phyloP scores from a whole-genome alignment of 2,113 vertebrate genomes.

The Bos indicus region DNA sequence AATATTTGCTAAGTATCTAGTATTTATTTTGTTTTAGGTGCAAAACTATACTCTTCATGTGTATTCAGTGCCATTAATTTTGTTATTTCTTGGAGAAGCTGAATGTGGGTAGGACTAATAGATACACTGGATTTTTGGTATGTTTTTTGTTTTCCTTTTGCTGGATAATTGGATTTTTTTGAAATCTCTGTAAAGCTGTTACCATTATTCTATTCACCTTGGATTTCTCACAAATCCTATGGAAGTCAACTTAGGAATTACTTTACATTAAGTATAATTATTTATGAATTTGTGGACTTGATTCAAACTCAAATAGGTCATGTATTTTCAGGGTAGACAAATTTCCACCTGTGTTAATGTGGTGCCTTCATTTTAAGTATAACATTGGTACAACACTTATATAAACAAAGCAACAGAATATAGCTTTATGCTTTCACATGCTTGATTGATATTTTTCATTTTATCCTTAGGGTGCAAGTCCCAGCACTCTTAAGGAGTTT shows the following conservation, averaged over 20 bases:
- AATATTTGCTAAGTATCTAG: conserved; percentile 9
- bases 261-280: conserved; percentile 50
- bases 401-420: conserved; percentile 61
- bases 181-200: conserved; percentile 24
- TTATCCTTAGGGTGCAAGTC: conserved; percentile 76
- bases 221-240: conserved; percentile 41
- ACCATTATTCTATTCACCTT: conserved; percentile 45
- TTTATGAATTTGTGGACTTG: conserved; percentile 48
- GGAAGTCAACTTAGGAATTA: conserved; percentile 43
- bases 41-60: conserved; percentile 27
- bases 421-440: conserved; percentile 71
- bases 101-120: conserved; percentile 6
- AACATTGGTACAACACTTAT: conserved; percentile 55
- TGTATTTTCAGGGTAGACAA: conserved; percentile 50
- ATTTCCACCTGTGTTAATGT: conserved; percentile 59
- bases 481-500: conserved; percentile 76
- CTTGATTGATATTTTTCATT: conserved; percentile 78
- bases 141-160: conserved; percentile 32
- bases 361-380: conserved; percentile 49
- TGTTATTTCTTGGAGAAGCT: conserved; percentile 23
- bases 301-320: conserved; percentile 49
- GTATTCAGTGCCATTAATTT: conserved; percentile 25
- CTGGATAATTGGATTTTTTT: conserved; percentile 17
- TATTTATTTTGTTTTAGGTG: neutral
- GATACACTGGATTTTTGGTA: conserved; percentile 16